Conservation (phyloP, 2,888 invertebrate genomes). For the Polymixis lichenea region DNA sequence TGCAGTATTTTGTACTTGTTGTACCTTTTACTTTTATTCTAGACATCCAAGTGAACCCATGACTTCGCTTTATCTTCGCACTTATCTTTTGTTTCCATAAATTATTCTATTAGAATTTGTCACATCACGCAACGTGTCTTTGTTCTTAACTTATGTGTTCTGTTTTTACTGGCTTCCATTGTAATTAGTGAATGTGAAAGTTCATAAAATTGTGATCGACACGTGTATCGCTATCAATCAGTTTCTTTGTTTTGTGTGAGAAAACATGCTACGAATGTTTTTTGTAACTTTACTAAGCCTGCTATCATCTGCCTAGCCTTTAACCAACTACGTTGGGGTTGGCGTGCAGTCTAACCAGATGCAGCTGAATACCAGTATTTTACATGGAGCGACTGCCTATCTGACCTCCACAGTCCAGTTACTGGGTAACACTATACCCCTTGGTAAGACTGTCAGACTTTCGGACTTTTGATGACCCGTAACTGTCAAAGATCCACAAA, state of each 20-base stretch:
- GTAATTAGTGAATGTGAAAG: constrained; percentile 60
- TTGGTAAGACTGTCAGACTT: too few relatives aligned
- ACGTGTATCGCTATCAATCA: constrained; percentile 24
- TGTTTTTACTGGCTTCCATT: constrained; percentile 47
- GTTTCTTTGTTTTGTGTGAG: constrained; percentile 24
- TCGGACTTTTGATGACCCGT: too few relatives aligned
- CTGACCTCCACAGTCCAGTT: too few relatives aligned
- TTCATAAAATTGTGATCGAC: constrained; percentile 45
- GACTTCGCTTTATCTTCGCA: constrained; percentile 19
- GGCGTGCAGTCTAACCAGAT: too few relatives aligned
- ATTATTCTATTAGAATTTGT: constrained; percentile 44
- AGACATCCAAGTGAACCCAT: constrained; percentile 18
- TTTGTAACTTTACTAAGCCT: neutral
- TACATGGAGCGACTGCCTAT: neutral
- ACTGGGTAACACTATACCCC: too few relatives aligned
- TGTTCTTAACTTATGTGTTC: constrained; percentile 49
- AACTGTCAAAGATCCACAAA: too few relatives aligned
- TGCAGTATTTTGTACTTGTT: constrained; percentile 21
- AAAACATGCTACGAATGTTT: constrained; percentile 1
- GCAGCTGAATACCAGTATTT: too few relatives aligned
- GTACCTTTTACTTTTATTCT: constrained; percentile 49
- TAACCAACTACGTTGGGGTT: too few relatives aligned
- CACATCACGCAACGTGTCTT: constrained; percentile 63
- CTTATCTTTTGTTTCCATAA: constrained; percentile 43
- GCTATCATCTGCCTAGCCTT: too few relatives aligned